A percentile compares a stretch with the other conserved stretches of the same genome.
phyloP scores from a whole-genome alignment of 1,140 invertebrate genomes.

The Brachystomella parvula region DNA sequence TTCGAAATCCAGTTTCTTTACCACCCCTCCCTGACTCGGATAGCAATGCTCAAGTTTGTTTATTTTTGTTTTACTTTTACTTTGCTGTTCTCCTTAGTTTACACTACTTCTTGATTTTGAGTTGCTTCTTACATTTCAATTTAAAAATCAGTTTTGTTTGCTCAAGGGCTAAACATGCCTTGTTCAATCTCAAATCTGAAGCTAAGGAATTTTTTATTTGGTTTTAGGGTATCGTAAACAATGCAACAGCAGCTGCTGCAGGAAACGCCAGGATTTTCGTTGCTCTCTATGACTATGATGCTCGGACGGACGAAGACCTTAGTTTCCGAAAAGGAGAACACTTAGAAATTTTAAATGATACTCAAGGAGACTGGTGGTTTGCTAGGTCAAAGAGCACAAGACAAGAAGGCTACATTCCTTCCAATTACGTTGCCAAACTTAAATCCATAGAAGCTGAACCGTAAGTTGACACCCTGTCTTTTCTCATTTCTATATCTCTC shows the following conservation, averaged over 20 bases:
- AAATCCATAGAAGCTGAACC: conserved; percentile 99
- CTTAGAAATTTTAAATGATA: conserved; percentile 96
- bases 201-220: background rate
- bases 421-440: conserved; percentile 97
- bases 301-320: conserved; percentile 94
- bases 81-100: background rate
- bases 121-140: background rate
- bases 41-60: conserved; percentile 37
- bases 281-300: conserved; percentile 97
- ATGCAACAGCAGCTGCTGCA: conserved; percentile 46
- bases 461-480: conserved; percentile 57
- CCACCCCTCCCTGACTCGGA: conserved; percentile 35
- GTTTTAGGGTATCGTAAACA: conserved; percentile 31
- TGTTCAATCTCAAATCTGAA: background rate
- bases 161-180: background rate
- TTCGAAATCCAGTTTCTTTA: conserved; percentile 36
- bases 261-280: conserved; percentile 77
- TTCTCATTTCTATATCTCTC: background rate
- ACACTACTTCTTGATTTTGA: background rate
- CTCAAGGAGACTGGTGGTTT: conserved; percentile 98
- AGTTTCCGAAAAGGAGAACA: conserved; percentile 97
- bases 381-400: conserved; percentile 85
- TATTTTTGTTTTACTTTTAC: conserved; percentile 17
- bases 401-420: conserved; percentile 97
- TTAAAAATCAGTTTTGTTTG: background rate